Evolutionary conservation across 2,113 vertebrate species (phyloP), one percentile per base, ranked within the genome.

Genomic region (Phyllopteryx taeniolatus): DNA sequence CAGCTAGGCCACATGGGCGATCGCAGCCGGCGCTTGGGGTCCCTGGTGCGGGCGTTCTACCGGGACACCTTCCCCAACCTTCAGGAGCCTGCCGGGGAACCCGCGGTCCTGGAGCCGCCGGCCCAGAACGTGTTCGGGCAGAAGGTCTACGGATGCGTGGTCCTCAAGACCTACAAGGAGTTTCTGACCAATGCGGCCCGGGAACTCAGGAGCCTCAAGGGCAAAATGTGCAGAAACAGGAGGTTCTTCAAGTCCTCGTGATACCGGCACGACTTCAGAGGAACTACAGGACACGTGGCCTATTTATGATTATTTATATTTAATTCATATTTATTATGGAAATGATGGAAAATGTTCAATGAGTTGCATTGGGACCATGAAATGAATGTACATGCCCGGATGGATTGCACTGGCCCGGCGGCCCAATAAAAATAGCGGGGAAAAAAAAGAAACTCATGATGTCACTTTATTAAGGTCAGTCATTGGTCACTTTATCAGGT

Each of bases 131-230:
- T 87, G 64, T 93, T 93, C 83, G 91, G 93, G 80, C 91, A 93
- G 85, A 93, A 93, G 80, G 84, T 92, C 33, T 93, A 93, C 3
- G 93, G 91, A 72, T 93, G 93, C 11, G 87, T 82, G 70, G 85
- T 93, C 35, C 85, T 93, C 73, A 89, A 87, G 53, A 90, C 75
- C 72, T 91, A 88, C 80, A 88, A 84, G 68, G 76, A 90, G 49
- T 76, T 93, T 49, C 72, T 93, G 67, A 78, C 71, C 4, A 85
- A 83, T 4, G 79, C 87, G 9, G 22, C 62, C 17, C n/a, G 54
- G 70, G 90, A 91, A 69, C 71, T 91, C 71, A 91, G 70, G 78
- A 86, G 53, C 76, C 13, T 92, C 4, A 92, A 80, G 79, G 77
- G 2, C 54, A 73, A 76, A 44, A 47, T 79, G 20, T 90, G 89